Conservation (phyloP, 2,888 invertebrate species). For the Trichopria drosophilae region DNA sequence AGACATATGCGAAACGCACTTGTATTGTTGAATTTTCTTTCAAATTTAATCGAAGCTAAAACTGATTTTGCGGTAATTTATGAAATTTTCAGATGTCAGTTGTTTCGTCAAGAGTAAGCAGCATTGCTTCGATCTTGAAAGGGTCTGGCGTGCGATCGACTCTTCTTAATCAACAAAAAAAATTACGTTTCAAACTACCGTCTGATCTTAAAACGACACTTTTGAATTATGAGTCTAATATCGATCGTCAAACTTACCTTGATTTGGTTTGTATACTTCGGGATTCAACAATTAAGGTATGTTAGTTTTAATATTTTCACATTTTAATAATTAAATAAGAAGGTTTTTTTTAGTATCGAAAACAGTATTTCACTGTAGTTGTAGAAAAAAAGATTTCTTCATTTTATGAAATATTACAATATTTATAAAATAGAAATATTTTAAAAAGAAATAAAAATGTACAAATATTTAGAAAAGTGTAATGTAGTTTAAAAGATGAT, state of each 20-base stretch:
- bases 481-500: too few relatives aligned
- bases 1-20: too few relatives aligned
- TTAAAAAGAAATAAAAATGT: too few relatives aligned
- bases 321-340: background rate
- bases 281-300: constrained; percentile 59
- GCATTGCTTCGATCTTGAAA: constrained; percentile 51
- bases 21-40: background rate
- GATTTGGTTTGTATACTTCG: constrained; percentile 61
- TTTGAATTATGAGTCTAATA: constrained; percentile 55
- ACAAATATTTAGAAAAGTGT: too few relatives aligned
- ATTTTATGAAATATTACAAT: too few relatives aligned
- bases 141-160: constrained; percentile 45
- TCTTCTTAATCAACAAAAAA: constrained; percentile 41
- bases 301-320: constrained; percentile 2
- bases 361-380: too few relatives aligned
- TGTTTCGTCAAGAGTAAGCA: constrained; percentile 50
- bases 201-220: constrained; percentile 60
- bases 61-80: too few relatives aligned
- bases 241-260: constrained; percentile 59
- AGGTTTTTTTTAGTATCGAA: too few relatives aligned
- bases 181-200: constrained; percentile 60
- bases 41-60: too few relatives aligned
- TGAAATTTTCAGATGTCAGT: constrained; percentile 55
- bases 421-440: background rate
- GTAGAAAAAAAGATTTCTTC: too few relatives aligned